A percentile compares a stretch with the other conserved stretches of the same genome.
phyloP scores from a whole-genome alignment of 2,797 vertebrate species.

The Lemur catta region DNA sequence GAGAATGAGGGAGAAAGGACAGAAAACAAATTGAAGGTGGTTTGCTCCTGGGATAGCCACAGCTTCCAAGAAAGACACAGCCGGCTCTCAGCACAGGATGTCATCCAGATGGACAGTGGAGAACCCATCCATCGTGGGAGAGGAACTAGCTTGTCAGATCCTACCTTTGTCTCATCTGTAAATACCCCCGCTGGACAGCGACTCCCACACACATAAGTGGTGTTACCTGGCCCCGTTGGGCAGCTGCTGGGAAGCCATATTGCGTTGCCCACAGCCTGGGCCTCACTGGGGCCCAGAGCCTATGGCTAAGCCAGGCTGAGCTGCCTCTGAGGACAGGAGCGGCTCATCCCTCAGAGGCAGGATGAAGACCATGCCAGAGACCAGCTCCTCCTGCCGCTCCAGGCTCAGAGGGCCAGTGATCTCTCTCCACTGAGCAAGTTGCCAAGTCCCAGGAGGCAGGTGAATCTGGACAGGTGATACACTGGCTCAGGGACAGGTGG shows the following conservation, averaged over 20 bases:
- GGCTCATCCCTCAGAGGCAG: neutral
- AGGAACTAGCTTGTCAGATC: neutral
- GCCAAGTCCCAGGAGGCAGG: neutral
- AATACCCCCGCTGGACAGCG: accelerated
- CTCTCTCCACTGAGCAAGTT: neutral
- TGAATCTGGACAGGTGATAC: neutral
- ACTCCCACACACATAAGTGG: neutral
- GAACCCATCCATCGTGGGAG: neutral
- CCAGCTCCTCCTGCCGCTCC: neutral
- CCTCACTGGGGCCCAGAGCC: neutral
- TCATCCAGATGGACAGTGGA: neutral
- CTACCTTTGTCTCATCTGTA: neutral
- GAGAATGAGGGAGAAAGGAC: neutral
- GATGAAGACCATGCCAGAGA: neutral
- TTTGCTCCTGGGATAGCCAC: neutral
- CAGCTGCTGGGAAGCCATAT: neutral
- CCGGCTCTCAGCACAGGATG: neutral
- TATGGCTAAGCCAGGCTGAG: neutral
- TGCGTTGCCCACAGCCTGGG: accelerated
- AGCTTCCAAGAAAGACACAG: neutral
- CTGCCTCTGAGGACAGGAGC: neutral
- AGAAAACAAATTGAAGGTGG: neutral
- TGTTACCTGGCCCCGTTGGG: neutral
- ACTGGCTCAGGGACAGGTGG: neutral
- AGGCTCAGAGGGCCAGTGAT: neutral